phyloP scores from a whole-genome alignment of 2,113 vertebrate species.

The Oenanthe oenanthe region DNA sequence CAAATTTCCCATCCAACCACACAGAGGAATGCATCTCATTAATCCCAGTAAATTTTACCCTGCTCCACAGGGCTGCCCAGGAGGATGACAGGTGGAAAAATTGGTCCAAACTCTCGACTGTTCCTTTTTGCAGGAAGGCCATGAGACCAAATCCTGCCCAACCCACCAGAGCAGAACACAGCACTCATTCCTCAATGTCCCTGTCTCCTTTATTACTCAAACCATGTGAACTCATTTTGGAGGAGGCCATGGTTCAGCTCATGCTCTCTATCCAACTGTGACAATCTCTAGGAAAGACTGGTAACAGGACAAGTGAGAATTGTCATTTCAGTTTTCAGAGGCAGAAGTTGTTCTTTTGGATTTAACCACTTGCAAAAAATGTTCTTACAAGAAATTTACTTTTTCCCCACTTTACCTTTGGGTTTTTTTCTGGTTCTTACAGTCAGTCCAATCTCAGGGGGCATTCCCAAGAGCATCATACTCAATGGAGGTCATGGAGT shows the following conservation, averaged over 20 bases:
- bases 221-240: accelerated
- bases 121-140: neutral
- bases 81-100: neutral
- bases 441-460: neutral
- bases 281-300: neutral
- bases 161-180: neutral
- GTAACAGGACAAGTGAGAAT: neutral
- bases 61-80: neutral
- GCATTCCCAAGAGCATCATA: neutral
- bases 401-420: neutral
- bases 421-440: neutral
- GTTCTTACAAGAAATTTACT: neutral
- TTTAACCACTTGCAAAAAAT: neutral
- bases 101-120: neutral
- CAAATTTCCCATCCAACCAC: neutral
- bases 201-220: neutral
- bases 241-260: neutral
- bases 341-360: neutral
- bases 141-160: neutral
- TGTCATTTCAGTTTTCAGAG: neutral
- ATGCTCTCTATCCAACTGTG: neutral
- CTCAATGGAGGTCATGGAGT: neutral
- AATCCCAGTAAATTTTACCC: neutral
- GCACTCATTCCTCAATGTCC: neutral
- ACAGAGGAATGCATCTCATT: neutral